A percentile compares a stretch with the other conserved stretches of the same genome.
Evolutionary conservation across 2,797 vertebrate species (phyloP).

Genomic region (Rhinella marina): DNA sequence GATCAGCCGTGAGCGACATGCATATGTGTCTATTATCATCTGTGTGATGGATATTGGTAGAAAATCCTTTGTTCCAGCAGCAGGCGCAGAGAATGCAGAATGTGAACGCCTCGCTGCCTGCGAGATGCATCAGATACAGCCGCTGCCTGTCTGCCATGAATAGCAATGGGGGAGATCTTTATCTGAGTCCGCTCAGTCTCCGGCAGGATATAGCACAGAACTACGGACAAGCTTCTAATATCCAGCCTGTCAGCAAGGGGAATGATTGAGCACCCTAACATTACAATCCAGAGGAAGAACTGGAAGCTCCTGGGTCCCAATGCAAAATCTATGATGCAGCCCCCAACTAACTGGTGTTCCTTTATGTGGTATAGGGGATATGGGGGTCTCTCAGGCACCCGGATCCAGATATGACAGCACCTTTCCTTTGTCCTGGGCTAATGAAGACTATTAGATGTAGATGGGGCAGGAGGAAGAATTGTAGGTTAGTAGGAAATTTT

Average conservation of each 20-base stretch:
- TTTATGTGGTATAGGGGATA: background rate
- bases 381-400: background rate
- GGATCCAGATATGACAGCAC: background rate
- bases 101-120: background rate
- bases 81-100: background rate
- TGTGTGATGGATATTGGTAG: background rate
- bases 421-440: too few relatives aligned
- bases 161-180: slow-evolving; percentile 8
- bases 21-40: background rate
- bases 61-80: background rate
- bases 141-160: background rate
- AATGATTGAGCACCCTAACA: slow-evolving; percentile 7
- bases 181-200: background rate
- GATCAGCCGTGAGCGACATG: background rate
- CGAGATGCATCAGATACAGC: background rate
- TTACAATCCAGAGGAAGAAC: background rate
- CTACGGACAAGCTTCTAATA: background rate
- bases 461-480: background rate
- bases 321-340: background rate
- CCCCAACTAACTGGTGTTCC: background rate
- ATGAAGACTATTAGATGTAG: too few relatives aligned
- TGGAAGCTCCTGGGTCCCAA: too few relatives aligned
- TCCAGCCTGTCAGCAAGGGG: background rate
- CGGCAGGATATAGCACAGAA: background rate
- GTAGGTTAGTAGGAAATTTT: too few relatives aligned